phyloP scores from a whole-genome alignment of 2,113 vertebrate species.

The Dermatemys mawii region DNA sequence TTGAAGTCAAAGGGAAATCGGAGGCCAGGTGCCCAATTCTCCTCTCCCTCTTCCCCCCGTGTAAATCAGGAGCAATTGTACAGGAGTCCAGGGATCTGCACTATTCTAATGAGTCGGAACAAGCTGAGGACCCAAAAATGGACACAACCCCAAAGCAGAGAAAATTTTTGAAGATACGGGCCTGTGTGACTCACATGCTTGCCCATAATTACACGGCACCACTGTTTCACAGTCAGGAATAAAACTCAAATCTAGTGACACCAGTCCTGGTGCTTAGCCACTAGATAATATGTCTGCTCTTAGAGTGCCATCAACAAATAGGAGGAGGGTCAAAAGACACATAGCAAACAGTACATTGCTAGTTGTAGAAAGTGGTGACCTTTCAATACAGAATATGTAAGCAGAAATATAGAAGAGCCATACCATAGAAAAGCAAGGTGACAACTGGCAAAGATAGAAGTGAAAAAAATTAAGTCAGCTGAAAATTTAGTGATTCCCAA shows the following conservation, averaged over 20 bases:
- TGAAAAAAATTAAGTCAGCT: not conserved
- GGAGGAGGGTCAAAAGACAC: slow-evolving; percentile 1
- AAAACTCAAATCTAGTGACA: not conserved
- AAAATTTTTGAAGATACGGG: not conserved
- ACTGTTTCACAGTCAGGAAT: not conserved
- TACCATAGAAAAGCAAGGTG: not conserved
- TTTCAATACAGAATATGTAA: not conserved
- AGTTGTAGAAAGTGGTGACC: not conserved
- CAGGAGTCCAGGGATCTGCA: not conserved
- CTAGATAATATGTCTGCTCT: not conserved
- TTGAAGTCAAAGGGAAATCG: not conserved
- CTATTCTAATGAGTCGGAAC: not conserved
- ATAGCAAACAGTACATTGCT: not conserved
- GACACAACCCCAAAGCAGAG: not conserved
- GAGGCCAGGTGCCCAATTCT: not conserved
- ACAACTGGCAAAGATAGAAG: not conserved
- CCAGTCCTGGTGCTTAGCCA: not conserved
- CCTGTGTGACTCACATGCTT: not conserved
- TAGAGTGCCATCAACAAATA: not conserved
- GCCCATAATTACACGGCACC: not conserved
- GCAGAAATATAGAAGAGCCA: not conserved
- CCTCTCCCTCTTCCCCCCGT: too few relatives aligned
- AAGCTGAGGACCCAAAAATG: not conserved
- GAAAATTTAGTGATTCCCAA: not conserved
- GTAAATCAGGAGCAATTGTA: not conserved